These are phyloP conservation scores for Peucedramus taeniatus DNA, from an alignment of 2,113 vertebrate genomes.

Conservation along the genomic window DNA sequence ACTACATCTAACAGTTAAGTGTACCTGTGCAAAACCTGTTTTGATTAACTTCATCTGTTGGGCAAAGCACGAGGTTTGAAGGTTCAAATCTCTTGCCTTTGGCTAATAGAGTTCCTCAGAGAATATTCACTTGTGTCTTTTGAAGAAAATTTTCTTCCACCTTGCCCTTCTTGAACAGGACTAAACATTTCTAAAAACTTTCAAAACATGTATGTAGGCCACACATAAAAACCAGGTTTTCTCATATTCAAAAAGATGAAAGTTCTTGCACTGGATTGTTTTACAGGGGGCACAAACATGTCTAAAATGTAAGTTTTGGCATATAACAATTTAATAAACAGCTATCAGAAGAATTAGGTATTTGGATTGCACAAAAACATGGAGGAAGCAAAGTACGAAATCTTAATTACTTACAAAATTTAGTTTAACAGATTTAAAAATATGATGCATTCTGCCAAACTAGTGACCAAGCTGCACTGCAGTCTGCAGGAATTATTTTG, in stretches of 20 bases:
- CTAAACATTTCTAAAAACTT: not conserved
- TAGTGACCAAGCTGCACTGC: not conserved
- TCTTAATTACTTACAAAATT: not conserved
- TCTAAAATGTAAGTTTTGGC: not conserved
- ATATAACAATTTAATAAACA: not conserved
- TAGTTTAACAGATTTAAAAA: not conserved
- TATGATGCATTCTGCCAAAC: not conserved
- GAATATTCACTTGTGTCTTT: not conserved
- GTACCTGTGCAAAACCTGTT: not conserved
- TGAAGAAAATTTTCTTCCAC: not conserved
- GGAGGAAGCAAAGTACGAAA: not conserved
- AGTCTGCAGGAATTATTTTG: not conserved
- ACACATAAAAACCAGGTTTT: not conserved
- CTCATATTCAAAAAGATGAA: not conserved
- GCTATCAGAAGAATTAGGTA: not conserved
- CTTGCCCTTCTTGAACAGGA: not conserved
- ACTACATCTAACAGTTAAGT: not conserved
- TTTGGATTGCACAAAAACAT: not conserved
- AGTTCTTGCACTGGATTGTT: not conserved
- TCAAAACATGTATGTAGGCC: rapidly evolving
- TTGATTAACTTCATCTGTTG: not conserved
- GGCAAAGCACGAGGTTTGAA: not conserved
- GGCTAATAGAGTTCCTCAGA: not conserved
- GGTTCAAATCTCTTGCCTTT: not conserved
- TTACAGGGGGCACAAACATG: not conserved